These are phyloP conservation scores for Heliconius charithonia DNA, from an alignment of 2,888 invertebrate species.

Conservation along the genomic window DNA sequence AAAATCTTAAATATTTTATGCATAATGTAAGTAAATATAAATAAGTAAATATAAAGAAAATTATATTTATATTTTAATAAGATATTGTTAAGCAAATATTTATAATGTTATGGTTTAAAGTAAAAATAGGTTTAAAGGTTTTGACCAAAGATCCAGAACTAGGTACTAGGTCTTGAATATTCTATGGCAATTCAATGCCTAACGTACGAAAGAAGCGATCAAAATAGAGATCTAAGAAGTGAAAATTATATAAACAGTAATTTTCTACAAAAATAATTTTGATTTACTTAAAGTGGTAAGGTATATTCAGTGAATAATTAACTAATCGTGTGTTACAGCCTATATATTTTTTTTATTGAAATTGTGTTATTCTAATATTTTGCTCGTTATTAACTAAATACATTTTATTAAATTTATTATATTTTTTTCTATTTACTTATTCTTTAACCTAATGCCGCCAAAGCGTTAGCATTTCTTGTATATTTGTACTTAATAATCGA, in stretches of 20 bases:
- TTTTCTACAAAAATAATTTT: background rate
- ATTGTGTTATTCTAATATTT: no score
- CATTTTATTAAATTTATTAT: no score
- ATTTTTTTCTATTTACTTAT: no score
- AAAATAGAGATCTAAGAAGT: background rate
- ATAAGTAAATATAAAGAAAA: conserved; percentile 1
- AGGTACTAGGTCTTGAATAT: background rate
- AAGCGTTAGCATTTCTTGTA: no score
- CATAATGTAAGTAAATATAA: background rate
- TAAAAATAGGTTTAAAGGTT: background rate
- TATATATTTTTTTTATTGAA: no score
- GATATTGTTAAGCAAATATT: background rate
- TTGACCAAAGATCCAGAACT: background rate
- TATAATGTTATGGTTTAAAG: background rate
- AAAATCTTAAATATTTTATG: conserved; percentile 9
- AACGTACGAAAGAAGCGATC: background rate
- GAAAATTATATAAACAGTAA: background rate
- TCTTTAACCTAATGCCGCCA: no score
- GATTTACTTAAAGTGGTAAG: background rate
- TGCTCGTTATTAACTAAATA: no score
- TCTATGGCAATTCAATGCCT: no score
- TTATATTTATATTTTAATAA: background rate
- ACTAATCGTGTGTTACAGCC: no score
- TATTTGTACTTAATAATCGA: no score
- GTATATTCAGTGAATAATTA: no score